phyloP scores from a whole-genome alignment of 2,888 invertebrate species.

The Sericinus montela region DNA sequence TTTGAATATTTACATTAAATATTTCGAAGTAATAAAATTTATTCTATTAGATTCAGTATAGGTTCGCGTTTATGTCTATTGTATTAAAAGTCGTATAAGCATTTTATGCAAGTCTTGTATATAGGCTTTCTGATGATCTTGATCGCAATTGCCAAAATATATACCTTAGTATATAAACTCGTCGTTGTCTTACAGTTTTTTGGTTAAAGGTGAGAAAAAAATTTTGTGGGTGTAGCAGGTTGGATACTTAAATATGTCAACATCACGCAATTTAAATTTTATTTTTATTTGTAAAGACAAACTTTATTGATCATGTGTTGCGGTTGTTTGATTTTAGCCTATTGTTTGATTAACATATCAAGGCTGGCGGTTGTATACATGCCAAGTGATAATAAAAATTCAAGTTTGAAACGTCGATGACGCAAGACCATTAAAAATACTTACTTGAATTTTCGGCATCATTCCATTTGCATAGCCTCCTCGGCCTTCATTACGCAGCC shows the following conservation, averaged over 20 bases:
- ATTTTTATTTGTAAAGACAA: slow-evolving; percentile 57
- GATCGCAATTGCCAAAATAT: too few species aligned
- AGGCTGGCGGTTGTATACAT: slow-evolving; percentile 73
- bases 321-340: slow-evolving; percentile 70
- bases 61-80: slow-evolving; percentile 15
- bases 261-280: slow-evolving; percentile 40
- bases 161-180: background rate
- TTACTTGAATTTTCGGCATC: slow-evolving; percentile 73
- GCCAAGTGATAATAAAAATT: slow-evolving; percentile 78
- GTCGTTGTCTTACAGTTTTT: background rate
- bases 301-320: slow-evolving; percentile 67
- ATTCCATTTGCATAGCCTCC: slow-evolving; percentile 72
- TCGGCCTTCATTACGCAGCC: slow-evolving; percentile 75
- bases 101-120: background rate
- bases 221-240: slow-evolving; percentile 1
- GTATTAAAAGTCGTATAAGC: background rate
- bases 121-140: too few species aligned
- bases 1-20: slow-evolving; percentile 76
- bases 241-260: slow-evolving; percentile 30
- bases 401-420: slow-evolving; percentile 76
- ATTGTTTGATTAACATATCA: slow-evolving; percentile 78
- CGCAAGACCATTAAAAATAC: slow-evolving; percentile 78
- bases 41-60: slow-evolving; percentile 22
- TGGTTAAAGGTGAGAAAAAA: background rate
- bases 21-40: slow-evolving; percentile 40